phyloP scores from a whole-genome alignment of 2,888 invertebrate genomes.

The Cheilosia scutellata region DNA sequence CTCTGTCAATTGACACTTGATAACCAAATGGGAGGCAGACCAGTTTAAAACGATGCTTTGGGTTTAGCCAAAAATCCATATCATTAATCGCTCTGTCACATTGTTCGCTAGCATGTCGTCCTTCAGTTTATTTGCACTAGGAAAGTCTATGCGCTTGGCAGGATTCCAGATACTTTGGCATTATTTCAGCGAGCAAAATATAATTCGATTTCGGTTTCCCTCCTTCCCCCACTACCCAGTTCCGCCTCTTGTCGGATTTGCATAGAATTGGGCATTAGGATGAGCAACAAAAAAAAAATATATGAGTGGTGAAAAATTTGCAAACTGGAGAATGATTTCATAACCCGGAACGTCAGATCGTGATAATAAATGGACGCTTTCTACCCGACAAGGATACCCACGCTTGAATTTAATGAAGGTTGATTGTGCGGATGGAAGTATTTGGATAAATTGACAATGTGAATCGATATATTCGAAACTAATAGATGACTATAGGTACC shows the following conservation, averaged over 20 bases:
- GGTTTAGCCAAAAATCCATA: slow-evolving; percentile 43
- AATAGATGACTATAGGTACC: not conserved
- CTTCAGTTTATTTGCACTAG: slow-evolving; percentile 29
- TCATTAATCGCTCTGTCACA: slow-evolving; percentile 70
- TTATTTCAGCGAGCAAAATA: slow-evolving; percentile 63
- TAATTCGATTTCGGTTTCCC: slow-evolving; percentile 62
- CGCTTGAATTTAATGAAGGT: slow-evolving; percentile 37
- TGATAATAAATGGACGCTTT: slow-evolving; percentile 60
- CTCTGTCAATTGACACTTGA: slow-evolving; percentile 63
- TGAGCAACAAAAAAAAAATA: slow-evolving; percentile 1
- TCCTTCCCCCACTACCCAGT: slow-evolving; percentile 1
- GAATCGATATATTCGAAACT: slow-evolving; percentile 2
- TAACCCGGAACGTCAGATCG: slow-evolving; percentile 47
- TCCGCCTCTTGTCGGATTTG: slow-evolving; percentile 46
- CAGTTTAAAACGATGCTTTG: slow-evolving; percentile 32
- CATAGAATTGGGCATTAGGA: slow-evolving; percentile 37
- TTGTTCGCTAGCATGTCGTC: slow-evolving; percentile 61
- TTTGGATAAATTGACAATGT: slow-evolving; percentile 9
- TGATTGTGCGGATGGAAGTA: slow-evolving; percentile 41
- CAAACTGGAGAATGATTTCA: slow-evolving; percentile 51
- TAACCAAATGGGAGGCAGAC: slow-evolving; percentile 16
- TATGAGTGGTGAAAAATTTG: slow-evolving; percentile 34
- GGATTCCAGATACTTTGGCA: slow-evolving; percentile 66
- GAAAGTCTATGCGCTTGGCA: slow-evolving; percentile 58
- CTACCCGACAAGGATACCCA: slow-evolving; percentile 32